A percentile compares a stretch with the other conserved stretches of the same genome.
These are phyloP conservation scores for Agelastica alni DNA, from an alignment of 2,888 invertebrate genomes.

Conservation along the genomic window DNA sequence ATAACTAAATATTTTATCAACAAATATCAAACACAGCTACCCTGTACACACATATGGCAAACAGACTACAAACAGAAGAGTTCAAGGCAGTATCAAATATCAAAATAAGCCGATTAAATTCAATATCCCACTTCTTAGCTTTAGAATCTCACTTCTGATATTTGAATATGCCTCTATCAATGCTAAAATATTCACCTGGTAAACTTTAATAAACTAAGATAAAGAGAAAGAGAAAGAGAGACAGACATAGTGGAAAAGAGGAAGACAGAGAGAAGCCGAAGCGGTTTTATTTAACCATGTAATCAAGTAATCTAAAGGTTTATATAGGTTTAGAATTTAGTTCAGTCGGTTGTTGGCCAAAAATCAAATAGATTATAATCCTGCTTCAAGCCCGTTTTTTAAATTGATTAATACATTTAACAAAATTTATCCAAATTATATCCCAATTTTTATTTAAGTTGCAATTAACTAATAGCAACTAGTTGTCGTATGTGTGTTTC, in stretches of 20 bases:
- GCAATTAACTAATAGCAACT: too few relatives aligned
- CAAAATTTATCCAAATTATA: too few relatives aligned
- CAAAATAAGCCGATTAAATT: slow-evolving; percentile 26
- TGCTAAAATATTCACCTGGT: slow-evolving; percentile 24
- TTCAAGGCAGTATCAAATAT: slow-evolving; percentile 12
- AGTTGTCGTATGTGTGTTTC: too few relatives aligned
- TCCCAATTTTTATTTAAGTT: too few relatives aligned
- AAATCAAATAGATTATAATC: not conserved
- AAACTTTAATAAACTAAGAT: slow-evolving; percentile 15
- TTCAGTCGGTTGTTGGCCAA: not conserved
- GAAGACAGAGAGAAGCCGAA: not conserved
- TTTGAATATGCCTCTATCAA: slow-evolving; percentile 18
- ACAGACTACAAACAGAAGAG: too few relatives aligned
- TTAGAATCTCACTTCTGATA: slow-evolving; percentile 18
- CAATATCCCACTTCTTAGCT: slow-evolving; percentile 26
- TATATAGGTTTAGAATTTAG: not conserved
- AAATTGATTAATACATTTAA: too few relatives aligned
- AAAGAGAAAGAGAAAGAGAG: too few relatives aligned
- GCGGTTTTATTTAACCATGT: slow-evolving; percentile 11
- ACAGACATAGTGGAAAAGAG: too few relatives aligned
- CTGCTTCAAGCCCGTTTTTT: too few relatives aligned
- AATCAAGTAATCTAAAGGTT: slow-evolving; percentile 7
- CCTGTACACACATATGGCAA: too few relatives aligned
- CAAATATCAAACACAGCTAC: too few relatives aligned
- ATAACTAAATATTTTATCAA: too few relatives aligned